Conservation (phyloP, 2,113 vertebrate species). For the Pyrgilauda ruficollis region DNA sequence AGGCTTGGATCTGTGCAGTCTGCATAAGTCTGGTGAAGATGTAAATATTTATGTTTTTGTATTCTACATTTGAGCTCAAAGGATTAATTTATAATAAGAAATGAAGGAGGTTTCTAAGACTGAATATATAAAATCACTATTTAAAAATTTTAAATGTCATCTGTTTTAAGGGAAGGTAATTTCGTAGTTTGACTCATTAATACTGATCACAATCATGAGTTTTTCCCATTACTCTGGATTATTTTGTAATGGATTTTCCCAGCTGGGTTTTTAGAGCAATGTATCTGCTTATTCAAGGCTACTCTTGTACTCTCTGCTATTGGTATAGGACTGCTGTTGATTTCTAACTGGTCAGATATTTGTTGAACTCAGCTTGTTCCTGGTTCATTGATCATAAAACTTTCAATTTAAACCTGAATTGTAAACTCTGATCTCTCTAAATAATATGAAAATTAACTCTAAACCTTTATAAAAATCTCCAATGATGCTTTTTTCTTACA, state of each 20-base stretch:
- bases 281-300: not conserved
- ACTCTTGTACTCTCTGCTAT: not conserved
- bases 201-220: not conserved
- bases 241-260: not conserved
- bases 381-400: not conserved
- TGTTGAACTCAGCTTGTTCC: not conserved
- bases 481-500: not conserved
- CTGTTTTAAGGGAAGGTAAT: not conserved
- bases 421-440: not conserved
- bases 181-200: not conserved
- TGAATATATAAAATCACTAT: not conserved
- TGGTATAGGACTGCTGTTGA: not conserved
- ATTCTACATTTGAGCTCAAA: not conserved
- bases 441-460: not conserved
- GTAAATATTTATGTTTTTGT: not conserved
- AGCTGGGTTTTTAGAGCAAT: not conserved
- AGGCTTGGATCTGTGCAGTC: slow-evolving; percentile 29
- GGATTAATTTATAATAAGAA: not conserved
- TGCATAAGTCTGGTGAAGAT: not conserved
- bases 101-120: not conserved
- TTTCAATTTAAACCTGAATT: not conserved
- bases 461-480: not conserved
- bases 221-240: not conserved
- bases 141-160: not conserved
- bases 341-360: not conserved